phyloP scores from a whole-genome alignment of 1,140 invertebrate species.

The Myzus persicae region DNA sequence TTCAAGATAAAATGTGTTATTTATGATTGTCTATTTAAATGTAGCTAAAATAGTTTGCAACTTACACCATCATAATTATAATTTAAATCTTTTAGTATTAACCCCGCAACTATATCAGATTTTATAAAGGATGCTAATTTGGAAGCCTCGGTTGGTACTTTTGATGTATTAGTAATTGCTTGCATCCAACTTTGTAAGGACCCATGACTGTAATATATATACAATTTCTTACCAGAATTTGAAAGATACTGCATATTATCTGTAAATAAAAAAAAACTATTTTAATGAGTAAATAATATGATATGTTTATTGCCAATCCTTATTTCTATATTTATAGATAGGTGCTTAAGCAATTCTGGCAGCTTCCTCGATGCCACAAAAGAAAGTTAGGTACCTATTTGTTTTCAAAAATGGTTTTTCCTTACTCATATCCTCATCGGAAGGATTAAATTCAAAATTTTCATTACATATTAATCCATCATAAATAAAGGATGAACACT shows the following conservation, averaged over 20 bases:
- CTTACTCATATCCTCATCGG: no score
- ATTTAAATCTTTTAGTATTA: background rate
- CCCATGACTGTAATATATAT: no score
- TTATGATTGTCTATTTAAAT: background rate
- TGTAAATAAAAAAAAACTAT: background rate
- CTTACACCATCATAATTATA: background rate
- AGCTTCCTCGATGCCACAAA: no score
- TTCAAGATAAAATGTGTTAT: background rate
- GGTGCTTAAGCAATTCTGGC: no score
- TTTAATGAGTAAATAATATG: background rate
- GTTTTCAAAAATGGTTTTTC: no score
- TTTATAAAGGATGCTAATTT: background rate
- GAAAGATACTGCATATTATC: background rate
- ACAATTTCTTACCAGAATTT: background rate
- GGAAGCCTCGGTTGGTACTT: accelerated
- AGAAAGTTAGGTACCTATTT: no score
- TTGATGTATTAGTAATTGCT: accelerated
- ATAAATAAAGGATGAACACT: background rate
- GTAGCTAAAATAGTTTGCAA: background rate
- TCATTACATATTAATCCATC: background rate
- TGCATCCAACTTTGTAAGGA: no score
- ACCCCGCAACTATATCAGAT: accelerated
- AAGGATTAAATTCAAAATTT: no score
- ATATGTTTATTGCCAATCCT: background rate
- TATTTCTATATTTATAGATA: no score